Base-by-base conservation (phyloP, 2,797 vertebrate genomes). In the Martes flavigula region DNA sequence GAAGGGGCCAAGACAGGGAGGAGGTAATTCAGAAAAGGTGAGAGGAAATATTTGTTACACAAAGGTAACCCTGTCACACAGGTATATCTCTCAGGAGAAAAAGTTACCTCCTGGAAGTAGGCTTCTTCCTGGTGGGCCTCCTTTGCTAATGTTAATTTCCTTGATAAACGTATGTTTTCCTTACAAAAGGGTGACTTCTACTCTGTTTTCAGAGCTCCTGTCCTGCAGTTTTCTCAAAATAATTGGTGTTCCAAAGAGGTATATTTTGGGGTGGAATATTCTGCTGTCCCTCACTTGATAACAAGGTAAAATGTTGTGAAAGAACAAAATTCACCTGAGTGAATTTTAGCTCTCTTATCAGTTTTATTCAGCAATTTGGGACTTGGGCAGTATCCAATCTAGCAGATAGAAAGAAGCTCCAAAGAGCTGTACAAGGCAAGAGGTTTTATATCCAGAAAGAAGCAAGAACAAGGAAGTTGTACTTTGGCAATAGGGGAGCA, bases 81-180 rank as follows among this genome's bases (percentile, higher is more conserved):
- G 56, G 17, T 78, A 58, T 46, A n/a, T 56, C 66, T 70, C 58
- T 46, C 20, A 21, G 3, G 32, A 85, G 23, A 75, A 66, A 62
- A 46, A 48, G 48, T 85, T 38, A 20, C 60, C 60, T 56, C 60
- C 72, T 68, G 20, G 25, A 46, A 68, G 14, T 84, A 66, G 58
- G 30, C 66, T 38, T 82, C 43, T 81, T 73, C 54, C 66, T 32
- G 11, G 12, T 81, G 51, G 51, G 70, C 32, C 66, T 70, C 48
- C 23, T 51, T 82, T 95, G 92, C 56, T 92, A 75, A 92, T 82
- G 66, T 66, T 73, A 87, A 82, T 91, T 87, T 91, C 40, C n/a
- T 82, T 64, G 81, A 64, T 66, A 40, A 82, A 56, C 48, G 25
- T 82, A n/a, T 75, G 56, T 75, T 75, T 92, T 87, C 58, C 60